Evolutionary conservation across 1,140 invertebrate genomes (phyloP).

Genomic region (Campoletis sonorensis): DNA sequence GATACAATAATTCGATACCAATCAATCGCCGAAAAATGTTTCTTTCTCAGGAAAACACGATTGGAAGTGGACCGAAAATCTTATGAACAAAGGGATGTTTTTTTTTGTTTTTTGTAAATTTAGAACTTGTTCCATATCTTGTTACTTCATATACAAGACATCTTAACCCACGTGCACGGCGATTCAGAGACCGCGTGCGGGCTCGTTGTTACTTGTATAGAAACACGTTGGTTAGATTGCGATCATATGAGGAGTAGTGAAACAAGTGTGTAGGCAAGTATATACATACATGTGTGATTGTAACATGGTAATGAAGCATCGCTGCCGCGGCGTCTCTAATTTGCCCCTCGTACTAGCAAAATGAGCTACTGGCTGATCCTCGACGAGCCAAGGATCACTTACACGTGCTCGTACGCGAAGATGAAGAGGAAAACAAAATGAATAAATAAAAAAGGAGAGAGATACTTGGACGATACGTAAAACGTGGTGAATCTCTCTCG

Average conservation of each 20-base stretch:
- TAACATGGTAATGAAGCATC: constrained; percentile 37
- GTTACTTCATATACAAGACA: not conserved
- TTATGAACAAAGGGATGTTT: too few relatives aligned
- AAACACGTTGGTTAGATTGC: constrained; percentile 34
- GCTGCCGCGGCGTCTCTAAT: constrained; percentile 22
- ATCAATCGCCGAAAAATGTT: too few relatives aligned
- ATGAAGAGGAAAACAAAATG: too few relatives aligned
- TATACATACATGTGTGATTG: constrained; percentile 3
- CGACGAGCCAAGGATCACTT: constrained; percentile 8
- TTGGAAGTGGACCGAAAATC: too few relatives aligned
- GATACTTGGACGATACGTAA: constrained; percentile 1
- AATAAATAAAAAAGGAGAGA: not conserved
- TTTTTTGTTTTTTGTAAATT: too few relatives aligned
- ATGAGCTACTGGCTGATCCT: constrained; percentile 22
- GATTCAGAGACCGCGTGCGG: constrained; percentile 11
- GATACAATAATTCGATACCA: too few relatives aligned
- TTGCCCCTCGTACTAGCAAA: constrained; percentile 18
- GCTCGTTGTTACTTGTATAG: constrained; percentile 16
- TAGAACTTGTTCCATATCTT: too few relatives aligned
- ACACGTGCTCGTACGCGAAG: not conserved
- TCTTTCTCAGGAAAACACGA: too few relatives aligned
- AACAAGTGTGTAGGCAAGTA: not conserved
- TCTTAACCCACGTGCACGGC: not conserved
- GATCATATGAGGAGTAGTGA: constrained; percentile 25
- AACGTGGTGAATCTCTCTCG: not conserved